These are phyloP conservation scores for Podargus strigoides DNA, from an alignment of 2,797 vertebrate species.

Conservation along the genomic window DNA sequence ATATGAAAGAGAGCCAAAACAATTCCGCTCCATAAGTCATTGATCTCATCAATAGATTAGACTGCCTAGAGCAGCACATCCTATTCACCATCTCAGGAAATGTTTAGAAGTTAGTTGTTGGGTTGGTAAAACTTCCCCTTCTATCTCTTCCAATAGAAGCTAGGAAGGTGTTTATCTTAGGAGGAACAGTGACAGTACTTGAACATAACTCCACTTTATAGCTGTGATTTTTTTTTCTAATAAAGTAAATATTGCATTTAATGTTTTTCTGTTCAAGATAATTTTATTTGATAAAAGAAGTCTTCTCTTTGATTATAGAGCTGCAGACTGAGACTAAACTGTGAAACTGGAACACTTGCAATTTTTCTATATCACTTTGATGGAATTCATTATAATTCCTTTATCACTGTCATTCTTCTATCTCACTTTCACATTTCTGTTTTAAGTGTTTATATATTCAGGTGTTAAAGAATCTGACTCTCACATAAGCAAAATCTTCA, in stretches of 20 bases:
- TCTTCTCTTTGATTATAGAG: background rate
- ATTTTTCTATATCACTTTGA: background rate
- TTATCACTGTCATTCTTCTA: background rate
- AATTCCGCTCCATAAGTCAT: background rate
- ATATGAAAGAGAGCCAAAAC: background rate
- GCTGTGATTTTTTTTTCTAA: background rate
- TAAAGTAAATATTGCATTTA: background rate
- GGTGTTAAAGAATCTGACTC: background rate
- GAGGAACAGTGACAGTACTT: background rate
- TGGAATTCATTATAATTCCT: background rate
- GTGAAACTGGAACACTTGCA: background rate
- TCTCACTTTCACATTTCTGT: background rate
- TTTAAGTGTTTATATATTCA: background rate
- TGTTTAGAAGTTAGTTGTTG: background rate
- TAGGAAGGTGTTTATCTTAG: background rate
- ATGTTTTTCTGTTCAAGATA: background rate
- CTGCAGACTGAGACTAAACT: background rate
- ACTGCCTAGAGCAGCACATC: background rate
- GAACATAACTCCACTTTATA: background rate
- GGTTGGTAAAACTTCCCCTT: background rate
- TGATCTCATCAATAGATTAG: background rate
- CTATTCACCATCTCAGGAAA: background rate
- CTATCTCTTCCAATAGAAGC: background rate
- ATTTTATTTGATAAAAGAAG: background rate
- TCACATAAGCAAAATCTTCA: background rate